Conservation (phyloP, 2,113 vertebrate species). For the Gila orcuttii region DNA sequence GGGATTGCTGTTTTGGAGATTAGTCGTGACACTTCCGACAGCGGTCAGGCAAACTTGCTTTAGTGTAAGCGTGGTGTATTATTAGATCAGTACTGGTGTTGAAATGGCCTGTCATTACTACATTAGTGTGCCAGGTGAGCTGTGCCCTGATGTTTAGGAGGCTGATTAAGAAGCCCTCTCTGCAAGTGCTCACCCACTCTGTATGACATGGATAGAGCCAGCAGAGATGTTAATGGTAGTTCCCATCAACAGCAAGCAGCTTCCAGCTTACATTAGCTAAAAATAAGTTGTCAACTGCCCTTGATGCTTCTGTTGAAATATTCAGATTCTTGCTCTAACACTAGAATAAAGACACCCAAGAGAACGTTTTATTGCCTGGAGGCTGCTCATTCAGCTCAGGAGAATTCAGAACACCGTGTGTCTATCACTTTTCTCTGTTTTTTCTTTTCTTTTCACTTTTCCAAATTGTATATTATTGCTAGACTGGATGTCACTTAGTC, state of each 20-base stretch:
- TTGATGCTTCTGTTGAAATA: slow-evolving; percentile 22
- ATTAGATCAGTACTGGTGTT: slow-evolving; percentile 36
- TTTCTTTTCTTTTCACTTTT: too few species aligned
- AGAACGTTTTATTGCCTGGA: not conserved
- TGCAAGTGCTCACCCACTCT: slow-evolving; percentile 15
- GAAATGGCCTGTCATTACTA: slow-evolving; percentile 49
- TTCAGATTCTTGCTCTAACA: not conserved
- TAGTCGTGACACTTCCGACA: slow-evolving; percentile 25
- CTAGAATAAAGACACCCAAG: not conserved
- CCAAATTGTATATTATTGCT: not conserved
- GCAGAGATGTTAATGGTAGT: slow-evolving; percentile 42
- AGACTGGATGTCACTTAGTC: not conserved
- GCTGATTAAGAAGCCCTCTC: slow-evolving; percentile 23
- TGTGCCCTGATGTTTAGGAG: not conserved
- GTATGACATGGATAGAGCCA: slow-evolving; percentile 33
- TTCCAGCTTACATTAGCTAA: not conserved
- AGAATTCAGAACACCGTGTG: not conserved
- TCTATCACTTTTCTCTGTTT: not conserved
- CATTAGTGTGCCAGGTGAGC: slow-evolving; percentile 43
- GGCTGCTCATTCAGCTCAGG: slow-evolving; percentile 12
- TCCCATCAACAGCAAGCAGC: slow-evolving; percentile 7
- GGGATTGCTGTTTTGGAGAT: slow-evolving; percentile 37
- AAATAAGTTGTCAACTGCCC: not conserved
- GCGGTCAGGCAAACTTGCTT: not conserved
- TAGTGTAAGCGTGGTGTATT: slow-evolving; percentile 48